Percentiles rank a stretch among this genome's conserved stretches.
These are phyloP conservation scores for Harlomillsia oculata DNA, from an alignment of 1,140 invertebrate genomes.

Conservation along the genomic window DNA sequence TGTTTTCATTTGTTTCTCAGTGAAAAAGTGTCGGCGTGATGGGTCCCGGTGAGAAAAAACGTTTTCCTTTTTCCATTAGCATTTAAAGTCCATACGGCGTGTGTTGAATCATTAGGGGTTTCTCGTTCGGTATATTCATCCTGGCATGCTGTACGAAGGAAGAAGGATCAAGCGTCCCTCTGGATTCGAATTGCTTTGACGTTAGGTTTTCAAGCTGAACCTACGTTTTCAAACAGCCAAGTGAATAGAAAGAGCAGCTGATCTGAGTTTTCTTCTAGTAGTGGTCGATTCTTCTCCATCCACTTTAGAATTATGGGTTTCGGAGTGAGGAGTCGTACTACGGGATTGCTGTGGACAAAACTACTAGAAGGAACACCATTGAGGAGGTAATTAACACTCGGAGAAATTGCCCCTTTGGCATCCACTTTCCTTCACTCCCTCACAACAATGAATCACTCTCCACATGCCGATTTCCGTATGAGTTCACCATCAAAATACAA, in stretches of 20 bases:
- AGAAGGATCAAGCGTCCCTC: too few species aligned
- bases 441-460: conserved; percentile 14
- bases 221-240: too few species aligned
- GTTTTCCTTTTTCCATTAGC: conserved; percentile 18
- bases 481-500: too few species aligned
- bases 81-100: conserved; percentile 18
- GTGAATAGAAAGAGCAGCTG: background rate
- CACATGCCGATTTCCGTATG: background rate
- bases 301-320: too few species aligned
- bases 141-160: too few species aligned
- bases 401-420: conserved; percentile 15
- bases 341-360: background rate
- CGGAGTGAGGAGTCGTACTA: background rate
- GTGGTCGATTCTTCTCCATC: too few species aligned
- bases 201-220: too few species aligned
- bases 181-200: too few species aligned
- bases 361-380: background rate
- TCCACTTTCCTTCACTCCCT: background rate
- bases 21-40: background rate
- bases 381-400: conserved; percentile 25
- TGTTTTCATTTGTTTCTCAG: background rate
- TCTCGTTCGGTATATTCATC: too few species aligned
- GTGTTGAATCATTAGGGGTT: conserved; percentile 3
- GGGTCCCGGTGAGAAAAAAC: background rate
- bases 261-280: too few species aligned